A percentile compares a stretch with the other conserved stretches of the same genome.
These are phyloP conservation scores for Lasioglossum malachurum DNA, from an alignment of 2,888 invertebrate genomes.

Conservation along the genomic window DNA sequence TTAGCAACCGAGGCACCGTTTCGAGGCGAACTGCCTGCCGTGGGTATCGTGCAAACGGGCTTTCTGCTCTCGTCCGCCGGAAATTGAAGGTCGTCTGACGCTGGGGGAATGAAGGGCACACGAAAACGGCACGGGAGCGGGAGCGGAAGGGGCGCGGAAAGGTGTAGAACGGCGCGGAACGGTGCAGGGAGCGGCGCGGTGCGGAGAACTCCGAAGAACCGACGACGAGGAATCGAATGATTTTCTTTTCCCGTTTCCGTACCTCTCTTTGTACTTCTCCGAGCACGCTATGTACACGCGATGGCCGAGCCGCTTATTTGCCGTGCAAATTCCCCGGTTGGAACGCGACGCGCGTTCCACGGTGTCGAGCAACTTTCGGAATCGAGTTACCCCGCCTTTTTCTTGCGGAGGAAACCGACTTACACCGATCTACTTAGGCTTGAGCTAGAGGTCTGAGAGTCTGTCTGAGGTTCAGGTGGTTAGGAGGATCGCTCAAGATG, in stretches of 20 bases:
- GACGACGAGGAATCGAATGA: conserved; percentile 16
- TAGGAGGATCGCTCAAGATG: background rate
- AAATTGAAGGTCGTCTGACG: conserved; percentile 71
- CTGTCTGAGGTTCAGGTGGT: background rate
- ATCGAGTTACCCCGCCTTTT: background rate
- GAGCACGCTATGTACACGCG: conserved; percentile 10
- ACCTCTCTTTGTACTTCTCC: background rate
- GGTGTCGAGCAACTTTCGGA: background rate
- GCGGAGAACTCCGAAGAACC: background rate
- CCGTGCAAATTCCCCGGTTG: conserved; percentile 42
- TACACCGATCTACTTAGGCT: background rate
- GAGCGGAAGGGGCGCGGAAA: background rate
- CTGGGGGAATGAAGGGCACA: conserved; percentile 8
- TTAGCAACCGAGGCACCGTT: conserved; percentile 47
- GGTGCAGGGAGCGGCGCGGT: background rate
- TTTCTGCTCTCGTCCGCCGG: conserved; percentile 62
- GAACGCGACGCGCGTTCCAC: background rate
- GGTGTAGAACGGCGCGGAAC: background rate
- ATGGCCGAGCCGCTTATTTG: conserved; percentile 35
- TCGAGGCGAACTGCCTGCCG: conserved; percentile 18
- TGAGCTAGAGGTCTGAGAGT: background rate
- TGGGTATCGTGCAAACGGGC: conserved; percentile 50
- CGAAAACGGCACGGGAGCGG: background rate
- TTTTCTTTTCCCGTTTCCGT: conserved; percentile 23
- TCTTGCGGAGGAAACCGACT: background rate